Base-by-base conservation (phyloP, 2,888 invertebrate species). In the Strigamia maritima region DNA sequence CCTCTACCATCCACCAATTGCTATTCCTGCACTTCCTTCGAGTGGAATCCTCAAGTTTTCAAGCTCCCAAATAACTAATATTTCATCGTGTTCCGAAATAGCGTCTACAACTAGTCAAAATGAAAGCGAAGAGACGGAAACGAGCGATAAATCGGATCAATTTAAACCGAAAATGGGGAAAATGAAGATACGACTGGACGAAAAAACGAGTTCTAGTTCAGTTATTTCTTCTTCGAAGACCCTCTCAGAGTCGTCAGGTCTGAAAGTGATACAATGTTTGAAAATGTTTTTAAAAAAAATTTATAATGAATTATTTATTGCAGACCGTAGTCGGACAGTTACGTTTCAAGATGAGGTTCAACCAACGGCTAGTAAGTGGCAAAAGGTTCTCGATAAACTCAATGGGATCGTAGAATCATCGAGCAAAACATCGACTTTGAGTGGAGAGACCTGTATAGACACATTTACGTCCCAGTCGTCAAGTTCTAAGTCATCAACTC, bases 341-440 rank as follows among this genome's bases (percentile, higher is more conserved):
- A 75, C 35, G n/a, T 75, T 75, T 75, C 16, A 35, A 35, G 75
- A 75, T 31, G 75, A 75, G 16, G 28, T 75, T 2, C 70, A 26
- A 26, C 35, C 75, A 24, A 28, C 12, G 14, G 3, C 75, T 8
- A 24, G 19, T 31, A 28, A 31, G 14, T 75, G 75, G 75, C 24
- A 75, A 75, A 35, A 19, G 3, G 38, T 75, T 2, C 31, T 75
- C 19, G 75, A 75, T 31, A 75, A 75, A 75, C 19, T 75, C 14
- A 31, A 75, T 31, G 28, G 16, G 7, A 19, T 75, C 4, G 16
- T 75, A 2, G 31, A 75, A 28, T 75, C 70, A 8, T n/a, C 70
- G 16, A 24, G 14, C 14, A 70, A 22, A 19, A 19, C 16, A 3
- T 70, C 28, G 12, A 26, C 3, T 26, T 70, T 70, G 70, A 70